Base-by-base conservation (phyloP, 2,797 vertebrate genomes). In the Periophthalmus magnuspinnatus region DNA sequence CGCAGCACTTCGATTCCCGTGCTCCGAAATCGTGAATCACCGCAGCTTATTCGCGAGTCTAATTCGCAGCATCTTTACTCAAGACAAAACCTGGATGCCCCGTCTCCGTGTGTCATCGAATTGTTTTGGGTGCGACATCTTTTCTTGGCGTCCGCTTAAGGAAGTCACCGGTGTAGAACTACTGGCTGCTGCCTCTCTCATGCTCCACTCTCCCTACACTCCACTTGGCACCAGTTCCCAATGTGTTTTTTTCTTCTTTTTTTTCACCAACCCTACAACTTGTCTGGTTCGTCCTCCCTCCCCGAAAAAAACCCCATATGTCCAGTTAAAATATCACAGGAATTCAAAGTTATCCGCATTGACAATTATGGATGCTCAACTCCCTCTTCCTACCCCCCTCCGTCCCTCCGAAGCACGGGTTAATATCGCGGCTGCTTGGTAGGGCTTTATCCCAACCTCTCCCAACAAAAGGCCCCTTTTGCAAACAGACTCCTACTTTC, bases 391-490 rank as follows among this genome's bases (percentile, higher is more conserved):
- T 6, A 2, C 38, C 76, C 13, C 52, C 59, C 69, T 80, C 72
- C 57, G 16, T 69, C 84, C 85, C 91, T 88, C 90, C 90, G 79
- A 90, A 91, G 93, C 92, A 92, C 88, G 93, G 94, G 95, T 96
- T 97, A 95, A 97, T 95, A 96, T 95, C 94, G 92, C 89, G 94
- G 94, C 95, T 94, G 95, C 93, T 90, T 94, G 92, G 94, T 95
- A 94, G 94, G 94, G 93, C 90, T 92, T 95, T 95, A 96, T 91
- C 93, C 90, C 72, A 90, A 95, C 94, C 94, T 94, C 92, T 83
- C 90, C 87, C 94, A 94, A 96, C 95, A 96, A 97, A 96, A 96
- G 95, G 90, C 88, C 95, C 91, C 94, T 96, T 97, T 95, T 93
- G 94, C 94, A 96, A 97, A 96, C 95, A 96, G 95, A 92, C 94